These are phyloP conservation scores for Pimpla rufipes DNA, from an alignment of 2,888 invertebrate species.

Conservation along the genomic window DNA sequence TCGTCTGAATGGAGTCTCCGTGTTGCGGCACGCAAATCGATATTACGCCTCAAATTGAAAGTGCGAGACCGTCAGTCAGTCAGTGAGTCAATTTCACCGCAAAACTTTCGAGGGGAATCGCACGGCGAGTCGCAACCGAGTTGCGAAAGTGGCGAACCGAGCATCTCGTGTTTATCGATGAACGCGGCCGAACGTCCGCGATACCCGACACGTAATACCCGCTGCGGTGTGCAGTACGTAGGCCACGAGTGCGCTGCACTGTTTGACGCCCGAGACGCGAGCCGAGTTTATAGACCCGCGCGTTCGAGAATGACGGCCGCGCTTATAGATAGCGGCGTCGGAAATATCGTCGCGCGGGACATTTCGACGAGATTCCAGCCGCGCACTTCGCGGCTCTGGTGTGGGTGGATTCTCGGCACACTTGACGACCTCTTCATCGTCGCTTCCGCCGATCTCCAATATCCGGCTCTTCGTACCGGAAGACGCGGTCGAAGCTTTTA, in stretches of 20 bases:
- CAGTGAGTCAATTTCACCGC: constrained; percentile 41
- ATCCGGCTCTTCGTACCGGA: not conserved
- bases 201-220: constrained; percentile 47
- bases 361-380: constrained; percentile 47
- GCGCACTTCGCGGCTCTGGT: not conserved
- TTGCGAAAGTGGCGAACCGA: constrained; percentile 47
- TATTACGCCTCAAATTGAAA: constrained; percentile 60
- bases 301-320: constrained; percentile 46
- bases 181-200: constrained; percentile 40
- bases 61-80: constrained; percentile 45
- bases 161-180: constrained; percentile 41
- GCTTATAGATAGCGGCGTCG: constrained; percentile 13
- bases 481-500: not conserved
- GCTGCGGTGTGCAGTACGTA: not conserved
- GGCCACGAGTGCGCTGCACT: not conserved
- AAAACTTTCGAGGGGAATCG: constrained; percentile 52
- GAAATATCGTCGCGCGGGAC: constrained; percentile 36
- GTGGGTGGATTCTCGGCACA: constrained; percentile 32
- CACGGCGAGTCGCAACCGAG: not conserved
- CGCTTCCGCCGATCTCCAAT: not conserved
- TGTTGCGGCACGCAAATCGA: constrained; percentile 32
- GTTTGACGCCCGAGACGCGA: constrained; percentile 27
- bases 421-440: constrained; percentile 50
- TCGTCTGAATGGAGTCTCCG: constrained; percentile 28
- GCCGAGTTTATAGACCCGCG: constrained; percentile 35